Conservation (phyloP, 2,888 invertebrate genomes). For the Apoderus coryli region DNA sequence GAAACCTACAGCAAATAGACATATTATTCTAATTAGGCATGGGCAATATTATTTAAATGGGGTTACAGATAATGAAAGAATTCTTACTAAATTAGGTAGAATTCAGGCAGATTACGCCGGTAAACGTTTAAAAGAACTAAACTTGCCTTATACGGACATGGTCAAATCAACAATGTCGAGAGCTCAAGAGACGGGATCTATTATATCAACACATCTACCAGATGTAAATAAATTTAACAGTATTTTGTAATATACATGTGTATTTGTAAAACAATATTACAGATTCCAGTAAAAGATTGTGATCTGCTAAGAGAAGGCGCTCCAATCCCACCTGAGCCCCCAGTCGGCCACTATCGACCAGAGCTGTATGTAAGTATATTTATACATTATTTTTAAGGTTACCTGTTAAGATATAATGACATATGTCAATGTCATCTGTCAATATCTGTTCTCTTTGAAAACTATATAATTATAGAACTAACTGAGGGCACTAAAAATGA, state of each 20-base stretch:
- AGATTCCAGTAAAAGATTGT: slow-evolving; percentile 46
- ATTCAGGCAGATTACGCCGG: slow-evolving; percentile 82
- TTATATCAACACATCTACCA: slow-evolving; percentile 59
- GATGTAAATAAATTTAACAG: slow-evolving; percentile 19
- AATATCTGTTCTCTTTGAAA: no score
- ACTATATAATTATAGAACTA: no score
- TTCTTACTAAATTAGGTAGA: slow-evolving; percentile 66
- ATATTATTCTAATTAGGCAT: slow-evolving; percentile 82
- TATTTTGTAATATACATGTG: neutral
- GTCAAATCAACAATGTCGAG: slow-evolving; percentile 86
- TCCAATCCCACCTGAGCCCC: slow-evolving; percentile 89
- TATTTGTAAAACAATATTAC: slow-evolving; percentile 31
- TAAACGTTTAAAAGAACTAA: slow-evolving; percentile 58
- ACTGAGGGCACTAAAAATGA: slow-evolving; percentile 1
- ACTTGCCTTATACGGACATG: slow-evolving; percentile 64
- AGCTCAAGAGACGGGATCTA: slow-evolving; percentile 79
- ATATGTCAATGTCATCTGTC: no score
- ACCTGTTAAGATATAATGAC: no score
- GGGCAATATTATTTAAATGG: slow-evolving; percentile 83
- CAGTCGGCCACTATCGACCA: slow-evolving; percentile 69
- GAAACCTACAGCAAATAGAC: slow-evolving; percentile 51
- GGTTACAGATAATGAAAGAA: slow-evolving; percentile 52
- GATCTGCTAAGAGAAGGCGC: slow-evolving; percentile 81
- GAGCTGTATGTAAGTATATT: slow-evolving; percentile 51
- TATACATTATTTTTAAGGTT: neutral